A percentile compares a stretch with the other conserved stretches of the same genome.
Conservation (phyloP, 1,140 invertebrate species). For the Hycleus phaleratus region DNA sequence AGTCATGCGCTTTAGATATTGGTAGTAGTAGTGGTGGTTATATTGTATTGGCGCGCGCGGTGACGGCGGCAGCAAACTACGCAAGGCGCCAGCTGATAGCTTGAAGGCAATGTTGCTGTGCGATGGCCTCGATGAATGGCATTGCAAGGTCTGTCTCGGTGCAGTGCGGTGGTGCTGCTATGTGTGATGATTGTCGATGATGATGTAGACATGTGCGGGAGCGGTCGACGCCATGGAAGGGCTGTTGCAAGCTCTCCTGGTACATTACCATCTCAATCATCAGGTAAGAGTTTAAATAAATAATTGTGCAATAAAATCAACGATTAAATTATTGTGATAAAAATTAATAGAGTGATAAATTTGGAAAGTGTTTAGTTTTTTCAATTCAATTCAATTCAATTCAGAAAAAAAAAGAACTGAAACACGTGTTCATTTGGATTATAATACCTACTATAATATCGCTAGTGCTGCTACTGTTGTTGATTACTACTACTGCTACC, state of each 20-base stretch:
- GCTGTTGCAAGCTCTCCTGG: conserved; percentile 35
- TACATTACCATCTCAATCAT: conserved; percentile 27
- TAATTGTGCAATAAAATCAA: neutral
- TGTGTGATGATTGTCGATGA: neutral
- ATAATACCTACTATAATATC: too few species aligned
- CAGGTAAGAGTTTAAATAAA: conserved; percentile 10
- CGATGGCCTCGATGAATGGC: conserved; percentile 49
- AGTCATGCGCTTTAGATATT: neutral
- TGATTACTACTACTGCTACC: neutral
- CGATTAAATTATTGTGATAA: too few species aligned
- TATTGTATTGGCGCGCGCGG: conserved; percentile 14
- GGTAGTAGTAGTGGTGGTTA: conserved; percentile 27
- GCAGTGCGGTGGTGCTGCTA: conserved; percentile 34
- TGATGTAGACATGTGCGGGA: conserved; percentile 28
- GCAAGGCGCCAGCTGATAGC: conserved; percentile 41
- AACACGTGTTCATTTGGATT: too few species aligned
- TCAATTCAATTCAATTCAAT: too few species aligned
- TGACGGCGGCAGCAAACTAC: conserved; percentile 31
- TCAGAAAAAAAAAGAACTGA: too few species aligned
- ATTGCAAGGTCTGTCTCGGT: conserved; percentile 50
- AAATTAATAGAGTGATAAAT: too few species aligned
- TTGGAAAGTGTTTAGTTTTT: too few species aligned
- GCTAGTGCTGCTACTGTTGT: neutral
- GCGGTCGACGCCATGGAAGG: conserved; percentile 34
- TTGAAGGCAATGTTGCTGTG: conserved; percentile 38